Base-by-base conservation (phyloP, 2,888 invertebrate species). In the Chirona hameri region DNA sequence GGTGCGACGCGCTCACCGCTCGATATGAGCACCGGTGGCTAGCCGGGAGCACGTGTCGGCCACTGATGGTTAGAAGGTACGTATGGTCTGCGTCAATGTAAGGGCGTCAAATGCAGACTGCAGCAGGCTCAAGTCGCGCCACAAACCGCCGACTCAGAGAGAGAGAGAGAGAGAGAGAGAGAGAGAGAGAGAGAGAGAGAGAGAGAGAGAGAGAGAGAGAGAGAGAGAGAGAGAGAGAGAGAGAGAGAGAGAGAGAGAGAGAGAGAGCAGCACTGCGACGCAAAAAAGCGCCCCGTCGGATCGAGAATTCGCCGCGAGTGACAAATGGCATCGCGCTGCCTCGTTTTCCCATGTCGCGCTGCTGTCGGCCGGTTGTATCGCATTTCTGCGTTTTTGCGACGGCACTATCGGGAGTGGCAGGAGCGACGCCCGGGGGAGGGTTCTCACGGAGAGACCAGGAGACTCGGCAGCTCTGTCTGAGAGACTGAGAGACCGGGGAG, bases 381-480 rank as follows among this genome's bases (percentile, higher is more conserved):
- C 69, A 29, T 69, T 69, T 69, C 69, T 27, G 69, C 69, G 69
- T 69, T 69, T 69, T 29, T 69, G 69, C 69, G 69, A 29, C 69
- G 69, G 12, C n/a, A 29, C 69, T 15, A 69, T 69, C 69, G 15
- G 69, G n/a, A 69, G 3, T 69, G 69, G 29, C 21, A 5, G 65
- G n/a, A 27, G n/a, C 65, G 65, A 21, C n/a, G 57, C 10, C 3
- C 57, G 18, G 57, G 57, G 57, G 10, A 15, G 3, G 57, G 14
- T 3, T 9, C 10, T 12, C 18, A 4, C 14, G 57, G 57, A 57
- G 57, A 21, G 57, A n/a, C n/a, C n/a, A n/a, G n/a, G n/a, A n/a
- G n/a, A n/a, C n/a, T 7, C 27, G 69, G 29, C 29, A 15, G 12
- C 69, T 10, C 7, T 21, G 57, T 57, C 21, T 57, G 18, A 21